Evolutionary conservation across 2,797 vertebrate genomes (phyloP).

Genomic region (Aulostomus chinensis): DNA sequence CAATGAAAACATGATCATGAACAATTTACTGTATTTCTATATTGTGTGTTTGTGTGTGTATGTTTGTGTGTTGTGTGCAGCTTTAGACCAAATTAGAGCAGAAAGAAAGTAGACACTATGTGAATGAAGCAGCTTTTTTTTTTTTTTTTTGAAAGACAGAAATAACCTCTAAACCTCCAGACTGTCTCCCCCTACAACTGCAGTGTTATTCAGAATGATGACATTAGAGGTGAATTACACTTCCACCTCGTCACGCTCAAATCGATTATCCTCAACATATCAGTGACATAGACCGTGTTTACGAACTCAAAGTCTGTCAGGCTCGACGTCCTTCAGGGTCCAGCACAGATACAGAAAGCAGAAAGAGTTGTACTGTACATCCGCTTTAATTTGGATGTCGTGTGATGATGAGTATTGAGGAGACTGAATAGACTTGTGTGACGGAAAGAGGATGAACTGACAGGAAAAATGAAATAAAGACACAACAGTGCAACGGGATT

Average conservation of each 20-base stretch:
- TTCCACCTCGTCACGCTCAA: constrained; percentile 53
- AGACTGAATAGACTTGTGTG: neutral
- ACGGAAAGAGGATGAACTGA: constrained; percentile 4
- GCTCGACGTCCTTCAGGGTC: constrained; percentile 19
- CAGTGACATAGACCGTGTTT: constrained; percentile 42
- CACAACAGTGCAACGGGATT: constrained; percentile 33
- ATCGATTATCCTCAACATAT: constrained; percentile 59
- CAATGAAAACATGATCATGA: no score
- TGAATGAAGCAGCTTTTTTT: constrained; percentile 11
- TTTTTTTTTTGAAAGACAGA: constrained; percentile 20
- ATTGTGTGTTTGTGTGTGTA: neutral
- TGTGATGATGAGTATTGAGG: constrained; percentile 2
- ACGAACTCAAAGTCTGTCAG: constrained; percentile 47
- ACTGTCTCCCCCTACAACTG: constrained; percentile 6
- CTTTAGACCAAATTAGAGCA: neutral
- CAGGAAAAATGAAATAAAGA: constrained; percentile 17
- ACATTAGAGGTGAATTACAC: constrained; percentile 52
- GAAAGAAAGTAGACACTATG: constrained; percentile 2
- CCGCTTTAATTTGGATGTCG: neutral
- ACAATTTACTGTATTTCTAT: neutral
- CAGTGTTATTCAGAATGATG: constrained; percentile 39
- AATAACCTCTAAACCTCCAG: constrained; percentile 30
- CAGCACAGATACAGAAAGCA: constrained; percentile 17
- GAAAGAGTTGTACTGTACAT: neutral
- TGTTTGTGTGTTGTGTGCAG: neutral